Base-by-base conservation (phyloP, 2,888 invertebrate species). In the Acleris holmiana region DNA sequence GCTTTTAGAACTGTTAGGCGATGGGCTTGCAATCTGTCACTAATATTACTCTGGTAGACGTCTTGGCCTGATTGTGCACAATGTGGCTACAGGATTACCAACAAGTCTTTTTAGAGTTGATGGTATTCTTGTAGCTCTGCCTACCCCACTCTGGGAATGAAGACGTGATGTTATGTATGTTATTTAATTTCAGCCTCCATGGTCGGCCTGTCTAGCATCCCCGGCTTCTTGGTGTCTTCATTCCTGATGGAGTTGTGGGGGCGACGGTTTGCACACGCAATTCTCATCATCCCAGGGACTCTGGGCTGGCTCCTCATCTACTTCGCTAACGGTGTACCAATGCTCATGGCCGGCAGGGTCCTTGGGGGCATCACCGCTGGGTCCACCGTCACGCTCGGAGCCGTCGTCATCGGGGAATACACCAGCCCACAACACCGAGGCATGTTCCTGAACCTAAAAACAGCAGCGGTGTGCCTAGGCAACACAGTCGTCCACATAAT, bases 141-240 rank as follows among this genome's bases (percentile, higher is more conserved):
- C n/a, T n/a, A n/a, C n/a, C n/a, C n/a, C n/a, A n/a, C n/a, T n/a
- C n/a, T n/a, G n/a, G n/a, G n/a, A n/a, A n/a, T n/a, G n/a, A n/a
- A n/a, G n/a, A n/a, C n/a, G n/a, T n/a, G n/a, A n/a, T n/a, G n/a
- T n/a, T n/a, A n/a, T n/a, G n/a, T n/a, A n/a, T n/a, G n/a, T n/a
- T n/a, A n/a, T n/a, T n/a, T n/a, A n/a, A 59, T 64, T 69, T 4
- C 72, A 83, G 83, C 77, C 18, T 83, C 83, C 15, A 75, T 74
- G 19, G 70, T 77, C 2, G 83, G 82, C 4, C 18, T 77, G 0
- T 68, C 81, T 2, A 71, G 75, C 4, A 66, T 80, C 18, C 75
- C 76, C n/a, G 83, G 83, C 0, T 78, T 78, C 64, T 49, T 83
- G n/a, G 25, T 77, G 41, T 78, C 82, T 2, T 76, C 80, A 8